A percentile compares a stretch with the other conserved stretches of the same genome.
phyloP scores from a whole-genome alignment of 1,140 invertebrate genomes.

The Cotesia chilonis region DNA sequence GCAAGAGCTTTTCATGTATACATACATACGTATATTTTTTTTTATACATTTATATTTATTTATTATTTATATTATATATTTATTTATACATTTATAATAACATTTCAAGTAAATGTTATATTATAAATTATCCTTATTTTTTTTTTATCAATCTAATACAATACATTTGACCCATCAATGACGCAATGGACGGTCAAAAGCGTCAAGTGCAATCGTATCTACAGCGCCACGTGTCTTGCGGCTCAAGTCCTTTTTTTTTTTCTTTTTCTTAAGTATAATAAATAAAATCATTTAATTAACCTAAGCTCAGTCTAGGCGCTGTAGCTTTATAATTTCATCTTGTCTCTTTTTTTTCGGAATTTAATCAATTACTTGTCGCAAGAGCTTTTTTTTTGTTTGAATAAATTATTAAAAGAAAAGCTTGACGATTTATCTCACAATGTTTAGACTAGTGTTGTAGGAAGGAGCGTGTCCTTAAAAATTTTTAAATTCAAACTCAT shows the following conservation, averaged over 20 bases:
- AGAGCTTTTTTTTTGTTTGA: slow-evolving; percentile 1
- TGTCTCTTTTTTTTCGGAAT: neutral
- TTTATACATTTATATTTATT: slow-evolving; percentile 19
- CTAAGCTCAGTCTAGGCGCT: slow-evolving; percentile 61
- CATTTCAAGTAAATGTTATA: neutral
- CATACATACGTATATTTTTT: slow-evolving; percentile 41
- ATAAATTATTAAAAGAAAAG: too few relatives aligned
- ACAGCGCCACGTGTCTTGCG: slow-evolving; percentile 55
- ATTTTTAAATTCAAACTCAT: too few relatives aligned
- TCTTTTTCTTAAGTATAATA: slow-evolving; percentile 20
- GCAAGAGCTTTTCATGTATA: too few relatives aligned
- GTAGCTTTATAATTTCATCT: slow-evolving; percentile 30
- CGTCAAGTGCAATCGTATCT: slow-evolving; percentile 47
- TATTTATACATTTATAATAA: slow-evolving; percentile 25
- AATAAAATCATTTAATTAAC: slow-evolving; percentile 31
- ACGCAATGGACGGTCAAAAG: slow-evolving; percentile 53
- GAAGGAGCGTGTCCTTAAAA: slow-evolving; percentile 50
- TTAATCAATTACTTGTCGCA: neutral
- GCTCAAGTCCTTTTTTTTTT: slow-evolving; percentile 40
- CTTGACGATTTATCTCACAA: slow-evolving; percentile 48
- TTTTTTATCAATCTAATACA: slow-evolving; percentile 23
- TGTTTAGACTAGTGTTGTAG: slow-evolving; percentile 65
- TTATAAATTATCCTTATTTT: neutral
- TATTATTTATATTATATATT: slow-evolving; percentile 40
- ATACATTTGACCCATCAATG: slow-evolving; percentile 51